Base-by-base conservation (phyloP, 2,797 vertebrate species). In the Xenops minutus region DNA sequence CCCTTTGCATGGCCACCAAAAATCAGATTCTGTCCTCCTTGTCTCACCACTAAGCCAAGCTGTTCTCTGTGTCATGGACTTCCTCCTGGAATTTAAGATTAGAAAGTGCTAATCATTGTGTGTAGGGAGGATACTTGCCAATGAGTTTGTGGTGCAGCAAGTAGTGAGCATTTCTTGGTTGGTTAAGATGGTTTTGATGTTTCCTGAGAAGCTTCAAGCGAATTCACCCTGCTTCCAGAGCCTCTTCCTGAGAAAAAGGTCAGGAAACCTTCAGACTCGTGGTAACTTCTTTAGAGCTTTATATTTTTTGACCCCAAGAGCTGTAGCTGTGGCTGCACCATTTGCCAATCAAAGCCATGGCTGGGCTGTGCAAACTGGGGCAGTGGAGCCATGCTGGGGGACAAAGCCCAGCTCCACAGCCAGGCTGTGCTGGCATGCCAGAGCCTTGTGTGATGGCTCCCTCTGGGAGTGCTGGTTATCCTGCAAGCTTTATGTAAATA, bases 401-500 rank as follows among this genome's bases (percentile, higher is more conserved):
- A 6, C 27, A 5, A 12, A 7, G n/a, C 15, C 20, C 71, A 52
- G 20, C 32, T 36, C 49, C 46, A 0, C 26, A 71, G 80, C 48
- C 3, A 8, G 51, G 41, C 41, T 32, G 43, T 4, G 5, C 48
- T 46, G 22, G n/a, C 7, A 4, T 1, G 55, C 52, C 34, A 32
- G 93, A 94, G 88, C 68, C 85, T 80, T 22, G 12, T 14, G 76
- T 94, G 95, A 85, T 74, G 93, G 97, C 91, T 97, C 94, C 94
- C 96, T 76, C 62, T 27, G 76, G 95, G 84, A 94, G 44, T 58
- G 79, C 92, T 95, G 93, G 78, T 97, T 97, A 97, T 94, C 97
- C 94, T 69, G 79, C 80, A 88, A 89, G 86, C 89, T 95, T 95
- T 97, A 96, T 97, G 95, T 95, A 98, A 91, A 88, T 97, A 96